Conservation (phyloP, 2,113 vertebrate genomes). For the Calcarius ornatus region DNA sequence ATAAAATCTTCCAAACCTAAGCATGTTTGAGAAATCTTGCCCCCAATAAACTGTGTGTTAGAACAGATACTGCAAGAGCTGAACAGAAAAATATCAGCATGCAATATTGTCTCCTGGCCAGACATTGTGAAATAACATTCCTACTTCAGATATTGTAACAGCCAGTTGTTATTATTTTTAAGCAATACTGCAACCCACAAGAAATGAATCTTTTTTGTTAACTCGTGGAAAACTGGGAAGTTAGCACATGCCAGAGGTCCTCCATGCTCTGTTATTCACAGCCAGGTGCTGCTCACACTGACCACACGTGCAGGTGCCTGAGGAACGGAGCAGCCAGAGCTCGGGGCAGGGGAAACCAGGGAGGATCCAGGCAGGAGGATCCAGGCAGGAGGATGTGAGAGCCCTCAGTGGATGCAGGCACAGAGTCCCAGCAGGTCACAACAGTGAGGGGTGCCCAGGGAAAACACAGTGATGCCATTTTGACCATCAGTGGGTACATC, state of each 20-base stretch:
- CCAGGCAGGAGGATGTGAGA: not conserved
- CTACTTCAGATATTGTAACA: not conserved
- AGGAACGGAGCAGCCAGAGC: not conserved
- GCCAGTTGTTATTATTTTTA: not conserved
- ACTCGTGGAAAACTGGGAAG: conserved; percentile 1
- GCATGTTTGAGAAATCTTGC: not conserved
- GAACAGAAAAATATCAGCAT: not conserved
- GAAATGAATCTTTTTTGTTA: not conserved
- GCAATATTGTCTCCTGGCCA: not conserved
- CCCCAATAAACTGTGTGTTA: not conserved
- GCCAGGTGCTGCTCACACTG: not conserved
- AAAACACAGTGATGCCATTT: not conserved
- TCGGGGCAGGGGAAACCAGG: not conserved
- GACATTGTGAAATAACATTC: conserved; percentile 32
- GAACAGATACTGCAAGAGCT: not conserved
- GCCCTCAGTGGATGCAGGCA: not conserved
- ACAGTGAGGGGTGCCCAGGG: accelerated
- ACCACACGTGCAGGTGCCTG: accelerated
- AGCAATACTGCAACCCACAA: conserved; percentile 7
- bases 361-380: not conserved
- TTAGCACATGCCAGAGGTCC: not conserved
- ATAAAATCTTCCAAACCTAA: not conserved
- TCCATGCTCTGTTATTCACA: not conserved
- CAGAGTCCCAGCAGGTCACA: not conserved
- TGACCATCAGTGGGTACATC: not conserved